Percentiles rank a stretch among this genome's conserved stretches.
Conservation (phyloP, 1,140 invertebrate genomes). For the Littorina saxatilis region DNA sequence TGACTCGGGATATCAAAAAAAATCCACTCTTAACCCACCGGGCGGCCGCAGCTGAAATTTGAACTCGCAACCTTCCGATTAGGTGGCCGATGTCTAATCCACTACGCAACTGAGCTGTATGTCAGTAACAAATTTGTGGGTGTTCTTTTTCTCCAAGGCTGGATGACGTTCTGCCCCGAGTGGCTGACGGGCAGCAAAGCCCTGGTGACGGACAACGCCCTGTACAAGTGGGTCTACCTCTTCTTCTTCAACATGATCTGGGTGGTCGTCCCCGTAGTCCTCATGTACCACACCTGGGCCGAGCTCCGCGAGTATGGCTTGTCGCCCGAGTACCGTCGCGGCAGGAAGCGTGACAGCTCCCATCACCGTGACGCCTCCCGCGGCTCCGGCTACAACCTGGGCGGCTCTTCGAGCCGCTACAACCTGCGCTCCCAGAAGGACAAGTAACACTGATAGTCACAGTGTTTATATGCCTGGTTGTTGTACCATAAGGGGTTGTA, state of each 20-base stretch:
- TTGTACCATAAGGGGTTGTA: too few relatives aligned
- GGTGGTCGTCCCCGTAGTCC: slow-evolving; percentile 68
- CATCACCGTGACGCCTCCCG: background rate
- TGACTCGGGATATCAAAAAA: too few relatives aligned
- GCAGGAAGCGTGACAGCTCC: background rate
- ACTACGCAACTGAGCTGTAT: too few relatives aligned
- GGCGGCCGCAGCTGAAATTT: too few relatives aligned
- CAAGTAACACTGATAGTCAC: background rate
- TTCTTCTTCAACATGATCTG: slow-evolving; percentile 73
- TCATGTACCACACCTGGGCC: slow-evolving; percentile 68
- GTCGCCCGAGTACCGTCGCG: background rate
- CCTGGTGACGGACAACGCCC: slow-evolving; percentile 65
- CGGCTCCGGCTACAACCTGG: background rate
- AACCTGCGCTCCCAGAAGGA: slow-evolving; percentile 30
- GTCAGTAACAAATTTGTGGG: too few relatives aligned
- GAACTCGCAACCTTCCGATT: too few relatives aligned
- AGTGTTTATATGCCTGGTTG: too few relatives aligned
- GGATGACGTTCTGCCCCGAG: slow-evolving; percentile 75
- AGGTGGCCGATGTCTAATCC: too few relatives aligned
- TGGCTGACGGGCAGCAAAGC: slow-evolving; percentile 70
- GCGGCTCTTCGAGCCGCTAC: background rate
- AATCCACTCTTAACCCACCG: too few relatives aligned
- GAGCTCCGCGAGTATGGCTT: slow-evolving; percentile 44
- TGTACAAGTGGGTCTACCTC: slow-evolving; percentile 72
- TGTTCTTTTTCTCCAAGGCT: too few relatives aligned